These are phyloP conservation scores for Apantesis nais DNA, from an alignment of 2,888 invertebrate species.

Conservation along the genomic window DNA sequence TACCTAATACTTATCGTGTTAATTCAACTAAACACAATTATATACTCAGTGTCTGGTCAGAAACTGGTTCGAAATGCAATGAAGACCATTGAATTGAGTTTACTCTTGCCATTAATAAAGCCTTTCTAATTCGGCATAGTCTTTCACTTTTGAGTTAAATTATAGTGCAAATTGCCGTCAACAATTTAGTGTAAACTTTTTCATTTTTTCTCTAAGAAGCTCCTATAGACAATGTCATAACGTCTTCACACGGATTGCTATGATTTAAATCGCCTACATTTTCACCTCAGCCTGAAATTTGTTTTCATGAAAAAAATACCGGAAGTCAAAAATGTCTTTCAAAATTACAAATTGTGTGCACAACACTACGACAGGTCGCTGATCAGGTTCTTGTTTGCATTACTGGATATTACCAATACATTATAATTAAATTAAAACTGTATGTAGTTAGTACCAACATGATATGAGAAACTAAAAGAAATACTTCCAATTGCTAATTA, in stretches of 20 bases:
- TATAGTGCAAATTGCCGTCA: background rate
- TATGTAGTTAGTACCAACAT: slow-evolving; percentile 35
- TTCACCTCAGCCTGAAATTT: background rate
- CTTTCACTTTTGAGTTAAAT: background rate
- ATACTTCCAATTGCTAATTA: background rate
- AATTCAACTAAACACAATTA: too few species aligned
- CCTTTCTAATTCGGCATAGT: background rate
- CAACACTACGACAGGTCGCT: slow-evolving; percentile 47
- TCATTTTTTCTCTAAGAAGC: background rate
- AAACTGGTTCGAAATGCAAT: background rate
- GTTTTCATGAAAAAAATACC: background rate
- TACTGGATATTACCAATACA: slow-evolving; percentile 61
- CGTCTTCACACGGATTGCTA: too few species aligned
- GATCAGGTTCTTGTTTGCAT: slow-evolving; percentile 59
- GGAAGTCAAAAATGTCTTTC: background rate
- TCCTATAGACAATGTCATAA: too few species aligned
- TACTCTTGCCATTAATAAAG: background rate
- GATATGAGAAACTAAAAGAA: slow-evolving; percentile 24
- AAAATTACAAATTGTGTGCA: slow-evolving; percentile 15
- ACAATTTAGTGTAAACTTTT: background rate
- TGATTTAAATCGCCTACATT: too few species aligned
- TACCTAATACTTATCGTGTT: too few species aligned
- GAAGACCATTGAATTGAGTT: background rate
- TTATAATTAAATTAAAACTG: slow-evolving; percentile 58
- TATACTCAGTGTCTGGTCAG: too few species aligned